Evolutionary conservation across 2,888 invertebrate genomes (phyloP), one percentile per base, ranked within the genome.

Genomic region (Hecatera dysodea): DNA sequence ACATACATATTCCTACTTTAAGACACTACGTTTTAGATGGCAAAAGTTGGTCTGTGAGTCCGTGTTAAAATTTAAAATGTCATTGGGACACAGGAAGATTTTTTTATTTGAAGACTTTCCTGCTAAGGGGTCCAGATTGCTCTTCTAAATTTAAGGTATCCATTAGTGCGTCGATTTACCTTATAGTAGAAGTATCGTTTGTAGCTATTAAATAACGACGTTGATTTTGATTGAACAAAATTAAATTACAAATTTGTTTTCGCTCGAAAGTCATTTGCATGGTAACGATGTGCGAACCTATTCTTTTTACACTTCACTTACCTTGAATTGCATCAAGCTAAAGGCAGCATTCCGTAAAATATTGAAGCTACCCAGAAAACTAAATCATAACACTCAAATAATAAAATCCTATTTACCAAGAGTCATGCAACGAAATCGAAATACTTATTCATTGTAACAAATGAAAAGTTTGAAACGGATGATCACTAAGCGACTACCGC

Each of bases 401-500:
- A 27, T 12, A 57, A 27, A 52, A 0, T 53, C 1, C 2, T n/a
- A 48, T 65, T 48, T 22, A 56, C n/a, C 22, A 72, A 48, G 22
- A 67, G 27, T 55, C 52, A 55, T 62, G 22, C 17, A 52, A 42
- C 9, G 1, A 39, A 19, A 48, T 59, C 52, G 24, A 65, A 67
- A 46, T 42, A 67, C 55, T 74, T 57, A 65, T 53, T 69, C 39
- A 72, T 69, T 63, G 36, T 64, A 55, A 76, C 64, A 80, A 76
- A 76, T 80, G 70, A 76, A 71, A 44, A 69, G 65, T 64, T 83
- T 59, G 44, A 75, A 83, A 72, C 61, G 57, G 75, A 87, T 80
- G 71, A 84, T 72, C 70, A 74, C 69, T 82, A 75, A 86, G 46
- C 77, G 71, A 74, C 70, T 17, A 79, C 82, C 67, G 75, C 80